phyloP scores from a whole-genome alignment of 2,797 vertebrate genomes.

The Mormyrops boulengeri region DNA sequence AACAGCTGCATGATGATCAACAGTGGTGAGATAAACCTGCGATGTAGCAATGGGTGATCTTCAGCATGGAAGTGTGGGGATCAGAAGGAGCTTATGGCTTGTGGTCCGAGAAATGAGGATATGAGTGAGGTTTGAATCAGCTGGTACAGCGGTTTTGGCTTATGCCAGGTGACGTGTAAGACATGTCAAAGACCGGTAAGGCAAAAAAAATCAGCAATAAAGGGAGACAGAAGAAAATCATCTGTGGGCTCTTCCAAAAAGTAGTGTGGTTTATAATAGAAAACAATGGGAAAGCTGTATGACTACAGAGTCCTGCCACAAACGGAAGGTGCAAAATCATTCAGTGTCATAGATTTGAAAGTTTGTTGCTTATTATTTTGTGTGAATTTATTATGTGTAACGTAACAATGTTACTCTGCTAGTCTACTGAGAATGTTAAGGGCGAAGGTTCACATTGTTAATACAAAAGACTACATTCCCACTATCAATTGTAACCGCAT shows the following conservation, averaged over 20 bases:
- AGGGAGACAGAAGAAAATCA: background rate
- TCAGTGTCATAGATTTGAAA: background rate
- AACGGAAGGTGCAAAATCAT: background rate
- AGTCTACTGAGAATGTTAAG: background rate
- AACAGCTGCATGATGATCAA: background rate
- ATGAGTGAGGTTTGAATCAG: background rate
- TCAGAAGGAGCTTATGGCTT: background rate
- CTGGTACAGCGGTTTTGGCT: background rate
- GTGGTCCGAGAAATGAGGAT: background rate
- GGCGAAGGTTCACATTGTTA: background rate
- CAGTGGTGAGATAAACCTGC: background rate
- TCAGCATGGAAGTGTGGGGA: background rate
- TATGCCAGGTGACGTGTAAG: background rate
- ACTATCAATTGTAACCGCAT: background rate
- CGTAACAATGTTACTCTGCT: background rate
- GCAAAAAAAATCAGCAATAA: background rate
- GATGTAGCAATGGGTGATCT: background rate
- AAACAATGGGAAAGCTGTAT: background rate
- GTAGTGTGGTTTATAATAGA: background rate
- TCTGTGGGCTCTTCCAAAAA: background rate
- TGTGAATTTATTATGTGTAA: background rate
- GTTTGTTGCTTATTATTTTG: background rate
- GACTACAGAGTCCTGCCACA: background rate
- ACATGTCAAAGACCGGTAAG: background rate
- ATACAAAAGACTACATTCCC: background rate